Evolutionary conservation across 2,113 vertebrate species (phyloP), one percentile per base, ranked within the genome.

Genomic region (Seriola aureovittata): DNA sequence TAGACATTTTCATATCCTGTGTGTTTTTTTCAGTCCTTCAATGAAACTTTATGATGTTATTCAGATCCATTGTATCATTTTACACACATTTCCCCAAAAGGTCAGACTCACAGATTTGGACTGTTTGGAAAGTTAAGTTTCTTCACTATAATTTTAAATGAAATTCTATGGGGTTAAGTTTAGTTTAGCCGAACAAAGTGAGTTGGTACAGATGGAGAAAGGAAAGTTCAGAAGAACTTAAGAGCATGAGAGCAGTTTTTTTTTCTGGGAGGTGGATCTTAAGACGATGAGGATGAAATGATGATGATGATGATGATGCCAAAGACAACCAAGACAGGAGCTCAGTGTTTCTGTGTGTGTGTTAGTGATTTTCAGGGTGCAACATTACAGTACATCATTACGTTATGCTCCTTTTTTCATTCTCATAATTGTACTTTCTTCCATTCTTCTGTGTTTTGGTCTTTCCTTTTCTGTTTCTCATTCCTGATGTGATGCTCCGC

Each of bases 391-490:
- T 29, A 29, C 25, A 42, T 8, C 38, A 38, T 38, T 38, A 38
- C 48, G 7, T 50, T 19, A 50, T 40, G n/a, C 10, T 0, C n/a
- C 50, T 13, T 32, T 17, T 21, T 16, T 46, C 4, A 29, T 16
- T 36, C 65, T 50, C 25, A 29, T 29, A 6, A 40, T 48, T 80
- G 48, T 13, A 6, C 52, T 55, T 63, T 64, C 34, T n/a, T 74
- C 48, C 52, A 48, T 63, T 64, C 34, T n/a, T 74, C 48, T 74
- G 1, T 44, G 23, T 67, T 71, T 60, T 54, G 57, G 52, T 60
- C 42, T 75, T 46, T 46, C 13, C n/a, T 57, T 25, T 69, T 25
- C 60, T 64, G 38, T 75, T 58, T 72, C 58, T 64, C 23, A 38
- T 34, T 40, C 52, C 17, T 32, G 58, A 34, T 38, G 36, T 62